phyloP scores from a whole-genome alignment of 2,888 invertebrate genomes.

The Drepanosiphum platanoidis region DNA sequence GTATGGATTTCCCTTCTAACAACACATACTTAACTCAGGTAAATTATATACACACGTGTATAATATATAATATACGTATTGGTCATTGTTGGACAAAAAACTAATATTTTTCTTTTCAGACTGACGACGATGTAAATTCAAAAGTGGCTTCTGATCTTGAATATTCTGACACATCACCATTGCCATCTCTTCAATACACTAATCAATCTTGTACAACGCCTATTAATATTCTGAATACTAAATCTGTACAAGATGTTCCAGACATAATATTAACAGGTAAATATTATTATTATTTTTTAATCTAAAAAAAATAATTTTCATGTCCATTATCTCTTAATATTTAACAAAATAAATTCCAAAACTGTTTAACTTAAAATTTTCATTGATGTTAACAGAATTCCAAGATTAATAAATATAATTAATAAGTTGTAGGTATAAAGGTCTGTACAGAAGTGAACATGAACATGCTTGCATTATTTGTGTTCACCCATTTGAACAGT shows the following conservation, averaged over 20 bases:
- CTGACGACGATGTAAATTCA: slow-evolving; percentile 65
- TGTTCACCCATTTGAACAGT: too few relatives aligned
- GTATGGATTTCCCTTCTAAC: slow-evolving; percentile 68
- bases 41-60: slow-evolving; percentile 60
- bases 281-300: slow-evolving; percentile 36
- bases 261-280: slow-evolving; percentile 85
- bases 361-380: too few relatives aligned
- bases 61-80: too few relatives aligned
- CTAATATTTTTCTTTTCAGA: slow-evolving; percentile 45
- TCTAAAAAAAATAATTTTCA: too few relatives aligned
- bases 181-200: slow-evolving; percentile 69
- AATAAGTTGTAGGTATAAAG: too few relatives aligned
- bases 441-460: too few relatives aligned
- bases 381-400: too few relatives aligned
- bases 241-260: slow-evolving; percentile 69
- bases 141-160: slow-evolving; percentile 71
- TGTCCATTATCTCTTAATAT: too few relatives aligned
- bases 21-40: slow-evolving; percentile 68
- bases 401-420: too few relatives aligned
- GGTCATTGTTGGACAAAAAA: background rate
- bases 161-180: slow-evolving; percentile 73
- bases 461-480: too few relatives aligned
- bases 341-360: too few relatives aligned
- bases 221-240: slow-evolving; percentile 78
- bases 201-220: slow-evolving; percentile 71